These are phyloP conservation scores for Cydia splendana DNA, from an alignment of 1,140 invertebrate species.

Conservation along the genomic window DNA sequence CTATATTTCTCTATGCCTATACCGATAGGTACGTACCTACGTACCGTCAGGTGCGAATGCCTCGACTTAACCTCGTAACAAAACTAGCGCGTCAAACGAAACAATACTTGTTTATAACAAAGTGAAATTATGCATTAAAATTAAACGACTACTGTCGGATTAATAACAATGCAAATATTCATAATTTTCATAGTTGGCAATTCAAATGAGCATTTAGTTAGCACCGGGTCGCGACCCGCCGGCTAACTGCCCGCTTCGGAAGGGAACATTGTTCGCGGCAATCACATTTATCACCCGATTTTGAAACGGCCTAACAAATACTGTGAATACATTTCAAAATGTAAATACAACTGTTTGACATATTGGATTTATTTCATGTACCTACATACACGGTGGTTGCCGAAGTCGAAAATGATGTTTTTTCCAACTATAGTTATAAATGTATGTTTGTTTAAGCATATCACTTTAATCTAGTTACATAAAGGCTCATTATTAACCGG, in stretches of 20 bases:
- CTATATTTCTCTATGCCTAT: not conserved
- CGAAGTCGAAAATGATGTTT: not conserved
- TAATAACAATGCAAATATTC: conserved; percentile 56
- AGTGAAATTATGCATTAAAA: conserved; percentile 36
- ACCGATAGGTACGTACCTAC: not conserved
- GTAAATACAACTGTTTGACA: conserved; percentile 6
- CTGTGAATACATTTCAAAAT: conserved; percentile 19
- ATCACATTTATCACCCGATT: conserved; percentile 17
- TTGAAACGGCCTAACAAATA: conserved; percentile 23
- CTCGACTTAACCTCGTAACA: conserved; percentile 5
- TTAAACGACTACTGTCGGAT: conserved; percentile 36
- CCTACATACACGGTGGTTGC: too few species aligned
- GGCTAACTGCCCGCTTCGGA: not conserved
- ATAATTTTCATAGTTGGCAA: conserved; percentile 55
- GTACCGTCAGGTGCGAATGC: not conserved
- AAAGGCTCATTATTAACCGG: too few species aligned
- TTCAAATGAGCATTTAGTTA: conserved; percentile 58
- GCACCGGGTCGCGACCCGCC: conserved; percentile 46
- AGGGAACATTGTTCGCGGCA: conserved; percentile 33
- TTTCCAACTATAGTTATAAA: not conserved
- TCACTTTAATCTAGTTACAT: too few species aligned
- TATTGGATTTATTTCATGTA: not conserved
- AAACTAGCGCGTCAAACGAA: conserved; percentile 7
- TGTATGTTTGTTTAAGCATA: not conserved
- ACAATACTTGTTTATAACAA: conserved; percentile 30